These are phyloP conservation scores for Malurus alboscapulatus DNA, from an alignment of 2,113 vertebrate species.

Conservation along the genomic window DNA sequence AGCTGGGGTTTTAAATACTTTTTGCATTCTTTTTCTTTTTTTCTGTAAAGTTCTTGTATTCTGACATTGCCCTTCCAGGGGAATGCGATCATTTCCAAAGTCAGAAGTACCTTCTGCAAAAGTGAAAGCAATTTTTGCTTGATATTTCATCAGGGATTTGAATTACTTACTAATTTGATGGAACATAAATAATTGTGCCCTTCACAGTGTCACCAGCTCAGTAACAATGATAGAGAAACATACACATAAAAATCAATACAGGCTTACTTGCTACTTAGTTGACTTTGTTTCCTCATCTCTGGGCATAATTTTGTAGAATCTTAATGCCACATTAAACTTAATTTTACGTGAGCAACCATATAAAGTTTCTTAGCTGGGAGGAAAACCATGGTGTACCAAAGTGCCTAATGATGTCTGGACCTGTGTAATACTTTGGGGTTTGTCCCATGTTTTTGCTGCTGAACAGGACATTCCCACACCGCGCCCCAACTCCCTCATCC, in stretches of 20 bases:
- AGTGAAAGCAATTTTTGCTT: slow-evolving; percentile 43
- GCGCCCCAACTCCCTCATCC: not conserved
- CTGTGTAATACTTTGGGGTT: not conserved
- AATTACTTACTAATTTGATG: slow-evolving; percentile 70
- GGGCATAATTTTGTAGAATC: slow-evolving; percentile 42
- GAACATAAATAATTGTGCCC: slow-evolving; percentile 70
- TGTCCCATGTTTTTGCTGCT: not conserved
- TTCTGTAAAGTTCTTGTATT: not conserved
- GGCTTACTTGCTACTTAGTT: slow-evolving; percentile 35
- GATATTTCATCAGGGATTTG: slow-evolving; percentile 54
- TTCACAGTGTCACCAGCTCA: slow-evolving; percentile 66
- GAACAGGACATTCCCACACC: not conserved
- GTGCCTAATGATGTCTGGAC: not conserved
- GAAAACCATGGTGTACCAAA: not conserved
- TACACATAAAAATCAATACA: slow-evolving; percentile 58
- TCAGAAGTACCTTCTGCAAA: slow-evolving; percentile 18
- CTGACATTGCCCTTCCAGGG: slow-evolving; percentile 8
- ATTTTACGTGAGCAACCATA: slow-evolving; percentile 11
- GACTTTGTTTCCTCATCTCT: slow-evolving; percentile 55
- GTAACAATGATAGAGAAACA: slow-evolving; percentile 47
- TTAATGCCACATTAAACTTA: slow-evolving; percentile 51
- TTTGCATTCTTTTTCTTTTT: not conserved
- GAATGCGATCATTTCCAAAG: not conserved
- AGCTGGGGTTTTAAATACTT: not conserved
- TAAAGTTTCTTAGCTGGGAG: slow-evolving; percentile 9